Base-by-base conservation (phyloP, 2,113 vertebrate species). In the Conger conger region DNA sequence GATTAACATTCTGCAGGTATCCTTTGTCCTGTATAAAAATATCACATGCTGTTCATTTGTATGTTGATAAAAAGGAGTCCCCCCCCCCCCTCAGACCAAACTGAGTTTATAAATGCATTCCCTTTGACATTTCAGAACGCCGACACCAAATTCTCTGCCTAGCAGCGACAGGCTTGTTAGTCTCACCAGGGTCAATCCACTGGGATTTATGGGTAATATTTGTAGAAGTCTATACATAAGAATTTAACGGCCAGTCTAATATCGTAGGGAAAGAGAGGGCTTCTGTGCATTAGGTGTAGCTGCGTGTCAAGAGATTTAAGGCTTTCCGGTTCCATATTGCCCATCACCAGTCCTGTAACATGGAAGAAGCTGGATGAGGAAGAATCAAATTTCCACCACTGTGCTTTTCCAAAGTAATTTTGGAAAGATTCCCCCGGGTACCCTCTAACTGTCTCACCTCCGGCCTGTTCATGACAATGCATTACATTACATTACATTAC, bases 41-140 rank as follows among this genome's bases (percentile, higher is more conserved):
- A 87, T 90, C 87, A 85, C 87, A 86, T 88, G 79, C 85, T 78
- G 87, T 90, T 92, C 92, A 93, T 92, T 92, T 93, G 89, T 92
- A 88, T 92, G 92, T 93, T 93, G 92, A 94, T 94, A 90, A 91
- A 50, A 93, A 92, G 84, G 89, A 90, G 91, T 91, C 93, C 91
- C 92, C 91, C 81, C 23, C 57, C 50, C 50, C 50, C 50, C 50
- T 53, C 85, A 91, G 88, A 91, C 89, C 88, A 78, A 88, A 85
- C 86, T 87, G 85, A 60, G 90, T 93, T 81, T 92, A 88, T 91
- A 91, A 92, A 91, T 90, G 90, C 86, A 76, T 86, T 93, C 89
- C 91, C 90, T 88, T 90, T 93, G 93, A 93, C 93, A 93, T 93
- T 94, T 82, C 86, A 88, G 90, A 93, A 93, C 90, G 90, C 91